phyloP scores from a whole-genome alignment of 2,797 vertebrate genomes.

The Geotria australis region DNA sequence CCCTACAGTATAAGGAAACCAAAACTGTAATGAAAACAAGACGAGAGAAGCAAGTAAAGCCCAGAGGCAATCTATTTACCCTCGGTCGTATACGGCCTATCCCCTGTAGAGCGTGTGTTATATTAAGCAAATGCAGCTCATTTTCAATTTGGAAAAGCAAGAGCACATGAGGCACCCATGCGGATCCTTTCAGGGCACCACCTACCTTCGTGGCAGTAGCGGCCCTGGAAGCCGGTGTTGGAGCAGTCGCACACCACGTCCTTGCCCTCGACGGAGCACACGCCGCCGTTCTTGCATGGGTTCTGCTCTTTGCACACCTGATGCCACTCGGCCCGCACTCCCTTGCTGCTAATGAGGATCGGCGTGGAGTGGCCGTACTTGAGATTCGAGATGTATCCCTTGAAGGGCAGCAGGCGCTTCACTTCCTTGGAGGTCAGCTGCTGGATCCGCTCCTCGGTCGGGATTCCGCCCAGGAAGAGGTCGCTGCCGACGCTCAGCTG shows the following conservation, averaged over 20 bases:
- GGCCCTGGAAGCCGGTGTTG: constrained; percentile 59
- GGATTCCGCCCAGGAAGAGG: constrained; percentile 68
- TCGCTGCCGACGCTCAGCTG: constrained; percentile 83
- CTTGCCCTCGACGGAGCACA: constrained; percentile 56
- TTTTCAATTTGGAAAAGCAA: too few species aligned
- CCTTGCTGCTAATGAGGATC: constrained; percentile 44
- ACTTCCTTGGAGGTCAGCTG: constrained; percentile 48
- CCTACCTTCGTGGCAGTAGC: constrained; percentile 84
- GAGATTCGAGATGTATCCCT: constrained; percentile 63
- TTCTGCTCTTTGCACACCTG: constrained; percentile 47
- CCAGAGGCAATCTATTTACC: too few species aligned
- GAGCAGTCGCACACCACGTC: constrained; percentile 78
- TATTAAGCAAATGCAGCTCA: too few species aligned
- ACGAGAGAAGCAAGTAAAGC: too few species aligned
- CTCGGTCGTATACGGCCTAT: too few species aligned
- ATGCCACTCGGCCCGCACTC: constrained; percentile 47
- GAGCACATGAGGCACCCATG: too few species aligned
- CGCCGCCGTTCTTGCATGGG: constrained; percentile 74
- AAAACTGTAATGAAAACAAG: too few species aligned
- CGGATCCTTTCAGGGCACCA: too few species aligned
- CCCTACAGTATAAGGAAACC: too few species aligned
- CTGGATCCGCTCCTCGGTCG: constrained; percentile 41
- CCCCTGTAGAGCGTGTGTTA: too few species aligned
- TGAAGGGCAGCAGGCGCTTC: constrained; percentile 34
- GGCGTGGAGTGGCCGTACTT: constrained; percentile 60